phyloP scores from a whole-genome alignment of 1,140 invertebrate species.

The Diachasmimorpha longicaudata region DNA sequence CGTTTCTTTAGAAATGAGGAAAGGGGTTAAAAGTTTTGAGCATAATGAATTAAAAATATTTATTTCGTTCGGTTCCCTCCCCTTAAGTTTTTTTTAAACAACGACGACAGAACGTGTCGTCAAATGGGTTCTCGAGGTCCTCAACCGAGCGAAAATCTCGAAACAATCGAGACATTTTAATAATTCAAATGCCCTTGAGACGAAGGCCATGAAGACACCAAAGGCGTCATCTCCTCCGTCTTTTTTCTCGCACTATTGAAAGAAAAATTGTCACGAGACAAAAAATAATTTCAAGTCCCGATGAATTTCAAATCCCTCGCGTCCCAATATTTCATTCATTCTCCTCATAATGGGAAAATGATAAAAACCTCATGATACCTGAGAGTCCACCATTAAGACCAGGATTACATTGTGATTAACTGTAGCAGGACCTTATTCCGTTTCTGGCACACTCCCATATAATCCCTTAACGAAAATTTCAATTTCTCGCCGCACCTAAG shows the following conservation, averaged over 20 bases:
- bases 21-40: no score
- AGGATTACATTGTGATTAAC: slow-evolving; percentile 62
- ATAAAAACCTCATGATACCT: slow-evolving; percentile 6
- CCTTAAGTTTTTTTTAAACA: no score
- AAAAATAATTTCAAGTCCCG: not conserved
- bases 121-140: no score
- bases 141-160: not conserved
- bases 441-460: slow-evolving; percentile 48
- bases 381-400: slow-evolving; percentile 44
- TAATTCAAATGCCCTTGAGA: slow-evolving; percentile 42
- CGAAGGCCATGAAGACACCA: slow-evolving; percentile 8
- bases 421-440: slow-evolving; percentile 34
- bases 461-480: slow-evolving; percentile 62
- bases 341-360: not conserved
- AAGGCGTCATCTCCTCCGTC: not conserved
- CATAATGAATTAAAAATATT: no score
- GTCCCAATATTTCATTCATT: not conserved
- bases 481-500: slow-evolving; percentile 60
- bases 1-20: no score
- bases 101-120: no score
- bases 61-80: no score
- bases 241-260: slow-evolving; percentile 23
- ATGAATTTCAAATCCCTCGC: not conserved
- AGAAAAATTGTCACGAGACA: not conserved
- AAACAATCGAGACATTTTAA: slow-evolving; percentile 29